Conservation (phyloP, 1,140 invertebrate species). For the Sycobia sp. region DNA sequence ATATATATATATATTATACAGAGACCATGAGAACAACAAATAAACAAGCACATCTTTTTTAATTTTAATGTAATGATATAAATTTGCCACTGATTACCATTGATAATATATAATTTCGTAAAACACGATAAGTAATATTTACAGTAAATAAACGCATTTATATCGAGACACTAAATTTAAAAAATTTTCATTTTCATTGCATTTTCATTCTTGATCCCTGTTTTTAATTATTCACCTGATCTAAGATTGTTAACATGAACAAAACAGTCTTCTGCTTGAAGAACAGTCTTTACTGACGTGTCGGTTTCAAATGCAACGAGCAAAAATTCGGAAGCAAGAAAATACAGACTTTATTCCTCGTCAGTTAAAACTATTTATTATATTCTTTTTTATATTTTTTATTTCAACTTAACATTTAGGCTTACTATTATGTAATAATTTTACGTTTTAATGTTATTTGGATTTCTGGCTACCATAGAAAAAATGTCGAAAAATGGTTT, state of each 20-base stretch:
- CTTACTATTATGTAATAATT: conserved; percentile 13
- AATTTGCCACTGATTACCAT: not conserved
- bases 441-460: conserved; percentile 8
- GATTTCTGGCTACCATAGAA: conserved; percentile 6
- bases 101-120: too few species aligned
- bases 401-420: conserved; percentile 15
- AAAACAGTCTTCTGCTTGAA: conserved; percentile 49
- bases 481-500: conserved; percentile 14
- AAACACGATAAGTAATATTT: too few species aligned
- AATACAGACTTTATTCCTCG: conserved; percentile 17
- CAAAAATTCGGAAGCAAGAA: conserved; percentile 21
- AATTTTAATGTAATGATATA: not conserved
- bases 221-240: conserved; percentile 1
- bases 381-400: conserved; percentile 11
- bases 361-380: conserved; percentile 22
- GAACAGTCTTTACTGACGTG: conserved; percentile 46
- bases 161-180: not conserved
- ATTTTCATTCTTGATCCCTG: conserved; percentile 4
- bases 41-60: conserved; percentile 1
- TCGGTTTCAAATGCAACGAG: conserved; percentile 44
- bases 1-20: not conserved
- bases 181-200: not conserved
- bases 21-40: not conserved
- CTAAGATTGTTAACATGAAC: conserved; percentile 18
- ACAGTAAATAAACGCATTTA: not conserved